A percentile compares a stretch with the other conserved stretches of the same genome.
Conservation (phyloP, 2,797 vertebrate species). For the Dryobates pubescens region DNA sequence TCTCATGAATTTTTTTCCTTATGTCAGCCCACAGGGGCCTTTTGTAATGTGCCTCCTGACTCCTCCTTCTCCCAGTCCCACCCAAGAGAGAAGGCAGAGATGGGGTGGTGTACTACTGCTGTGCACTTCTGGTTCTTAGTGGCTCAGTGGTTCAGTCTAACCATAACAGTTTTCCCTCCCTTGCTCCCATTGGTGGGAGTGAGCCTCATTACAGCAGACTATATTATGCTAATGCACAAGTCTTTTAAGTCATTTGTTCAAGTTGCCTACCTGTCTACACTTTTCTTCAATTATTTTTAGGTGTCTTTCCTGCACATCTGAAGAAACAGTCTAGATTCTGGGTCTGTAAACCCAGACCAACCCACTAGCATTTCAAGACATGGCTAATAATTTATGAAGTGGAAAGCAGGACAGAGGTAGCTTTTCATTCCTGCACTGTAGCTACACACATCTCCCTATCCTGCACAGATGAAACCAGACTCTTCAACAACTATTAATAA, state of each 20-base stretch:
- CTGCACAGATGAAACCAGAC: background rate
- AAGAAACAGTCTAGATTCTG: background rate
- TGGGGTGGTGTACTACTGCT: too few relatives aligned
- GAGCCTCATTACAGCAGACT: too few relatives aligned
- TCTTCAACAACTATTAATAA: background rate
- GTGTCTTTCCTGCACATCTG: background rate
- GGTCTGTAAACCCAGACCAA: background rate
- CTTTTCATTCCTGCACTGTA: background rate
- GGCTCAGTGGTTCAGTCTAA: too few relatives aligned
- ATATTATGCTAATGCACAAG: background rate
- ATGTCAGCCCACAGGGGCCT: too few relatives aligned
- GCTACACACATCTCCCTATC: background rate
- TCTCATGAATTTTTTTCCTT: too few relatives aligned
- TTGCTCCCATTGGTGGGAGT: too few relatives aligned
- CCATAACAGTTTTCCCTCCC: too few relatives aligned
- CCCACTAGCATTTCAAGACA: background rate
- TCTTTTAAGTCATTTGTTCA: background rate
- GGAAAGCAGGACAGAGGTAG: background rate
- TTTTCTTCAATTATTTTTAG: background rate
- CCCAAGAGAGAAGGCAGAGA: too few relatives aligned
- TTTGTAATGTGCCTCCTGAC: too few relatives aligned
- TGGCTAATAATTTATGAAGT: background rate
- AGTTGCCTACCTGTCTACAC: background rate
- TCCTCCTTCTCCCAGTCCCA: too few relatives aligned
- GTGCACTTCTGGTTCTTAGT: too few relatives aligned